A percentile compares a stretch with the other conserved stretches of the same genome.
phyloP scores from a whole-genome alignment of 2,888 invertebrate species.

The Tipula vernalis region DNA sequence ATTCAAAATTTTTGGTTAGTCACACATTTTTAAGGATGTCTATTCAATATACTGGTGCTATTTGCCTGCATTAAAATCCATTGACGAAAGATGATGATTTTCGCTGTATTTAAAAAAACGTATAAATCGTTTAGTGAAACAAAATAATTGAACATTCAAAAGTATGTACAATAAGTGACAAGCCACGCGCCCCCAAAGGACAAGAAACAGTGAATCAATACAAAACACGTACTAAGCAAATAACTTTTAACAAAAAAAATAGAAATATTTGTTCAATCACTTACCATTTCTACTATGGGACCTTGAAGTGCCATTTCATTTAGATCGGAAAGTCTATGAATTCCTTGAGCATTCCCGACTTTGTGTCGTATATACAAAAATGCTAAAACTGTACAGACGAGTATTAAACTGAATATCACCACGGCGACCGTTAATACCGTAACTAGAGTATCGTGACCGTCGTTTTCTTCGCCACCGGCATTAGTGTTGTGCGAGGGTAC shows the following conservation, averaged over 20 bases:
- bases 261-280: constrained; percentile 15
- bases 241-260: not conserved
- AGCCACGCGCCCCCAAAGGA: not conserved
- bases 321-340: constrained; percentile 41
- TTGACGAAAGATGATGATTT: not conserved
- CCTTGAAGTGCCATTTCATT: constrained; percentile 65
- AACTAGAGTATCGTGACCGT: constrained; percentile 20
- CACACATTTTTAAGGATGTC: not conserved
- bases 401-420: constrained; percentile 50
- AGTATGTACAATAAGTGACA: not conserved
- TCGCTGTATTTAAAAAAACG: not conserved
- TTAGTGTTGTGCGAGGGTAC: not conserved
- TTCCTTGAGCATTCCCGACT: constrained; percentile 25
- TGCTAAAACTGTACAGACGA: constrained; percentile 48
- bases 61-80: not conserved
- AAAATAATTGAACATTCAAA: not conserved
- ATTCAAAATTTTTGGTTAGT: not conserved
- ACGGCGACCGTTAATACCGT: constrained; percentile 48
- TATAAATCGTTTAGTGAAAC: not conserved
- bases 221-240: not conserved
- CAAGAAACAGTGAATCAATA: not conserved
- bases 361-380: constrained; percentile 36
- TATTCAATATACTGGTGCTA: not conserved
- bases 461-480: constrained; percentile 5
- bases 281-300: constrained; percentile 59